These are phyloP conservation scores for Acinonyx jubatus DNA, from an alignment of 2,113 vertebrate species.

Conservation along the genomic window DNA sequence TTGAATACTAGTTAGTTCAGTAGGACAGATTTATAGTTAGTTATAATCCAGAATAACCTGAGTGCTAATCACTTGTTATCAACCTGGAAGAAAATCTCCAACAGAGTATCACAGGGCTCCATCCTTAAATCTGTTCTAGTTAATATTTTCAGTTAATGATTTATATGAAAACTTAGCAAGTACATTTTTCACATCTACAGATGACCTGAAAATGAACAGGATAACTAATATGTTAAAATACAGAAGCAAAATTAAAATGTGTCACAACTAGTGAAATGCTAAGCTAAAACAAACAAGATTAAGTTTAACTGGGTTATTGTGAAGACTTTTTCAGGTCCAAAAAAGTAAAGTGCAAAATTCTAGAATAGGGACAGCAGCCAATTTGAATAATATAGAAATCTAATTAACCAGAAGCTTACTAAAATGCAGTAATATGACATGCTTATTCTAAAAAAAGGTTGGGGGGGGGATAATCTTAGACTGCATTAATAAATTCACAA, in stretches of 20 bases:
- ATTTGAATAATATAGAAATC: background rate
- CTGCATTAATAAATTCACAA: background rate
- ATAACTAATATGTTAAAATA: background rate
- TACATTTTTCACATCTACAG: background rate
- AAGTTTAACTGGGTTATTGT: background rate
- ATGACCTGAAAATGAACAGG: background rate
- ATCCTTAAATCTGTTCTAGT: background rate
- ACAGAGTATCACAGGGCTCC: background rate
- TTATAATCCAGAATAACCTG: background rate
- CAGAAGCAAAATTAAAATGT: background rate
- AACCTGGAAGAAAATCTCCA: background rate
- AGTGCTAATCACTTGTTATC: background rate
- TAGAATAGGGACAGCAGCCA: background rate
- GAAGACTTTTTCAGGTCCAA: background rate
- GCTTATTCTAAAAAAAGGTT: background rate
- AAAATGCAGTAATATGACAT: background rate
- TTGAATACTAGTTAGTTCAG: background rate
- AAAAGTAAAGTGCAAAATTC: background rate
- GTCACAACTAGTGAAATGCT: background rate
- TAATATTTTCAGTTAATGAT: background rate
- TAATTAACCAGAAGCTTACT: conserved; percentile 7
- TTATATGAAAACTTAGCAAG: background rate
- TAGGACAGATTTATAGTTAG: background rate
- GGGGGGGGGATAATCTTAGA: background rate
- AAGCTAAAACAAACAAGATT: conserved; percentile 27